phyloP scores from a whole-genome alignment of 2,113 vertebrate genomes.

The Polypterus bichir region DNA sequence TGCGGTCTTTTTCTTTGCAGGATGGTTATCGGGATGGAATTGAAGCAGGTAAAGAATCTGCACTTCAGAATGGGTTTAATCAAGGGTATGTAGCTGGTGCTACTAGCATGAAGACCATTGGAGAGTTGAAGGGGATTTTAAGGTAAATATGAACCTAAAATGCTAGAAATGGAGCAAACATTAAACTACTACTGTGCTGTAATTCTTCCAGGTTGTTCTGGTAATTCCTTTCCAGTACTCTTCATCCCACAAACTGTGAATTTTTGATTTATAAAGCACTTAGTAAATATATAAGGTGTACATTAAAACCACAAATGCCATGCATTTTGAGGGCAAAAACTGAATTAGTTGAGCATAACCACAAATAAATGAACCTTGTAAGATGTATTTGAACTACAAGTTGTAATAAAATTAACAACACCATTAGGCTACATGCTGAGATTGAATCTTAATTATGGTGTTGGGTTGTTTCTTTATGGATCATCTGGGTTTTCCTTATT shows the following conservation, averaged over 20 bases:
- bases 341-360: too few species aligned
- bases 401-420: too few species aligned
- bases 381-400: too few species aligned
- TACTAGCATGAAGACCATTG: slow-evolving; percentile 47
- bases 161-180: too few species aligned
- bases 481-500: too few species aligned
- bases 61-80: slow-evolving; percentile 74
- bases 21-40: slow-evolving; percentile 81
- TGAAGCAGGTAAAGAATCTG: slow-evolving; percentile 66
- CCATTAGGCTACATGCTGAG: too few species aligned
- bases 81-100: slow-evolving; percentile 68
- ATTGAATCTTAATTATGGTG: too few species aligned
- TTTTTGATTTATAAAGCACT: neutral
- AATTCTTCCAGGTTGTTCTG: neutral
- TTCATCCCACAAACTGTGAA: slow-evolving; percentile 1
- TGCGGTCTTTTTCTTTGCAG: slow-evolving; percentile 39
- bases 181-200: neutral
- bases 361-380: too few species aligned
- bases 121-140: slow-evolving; percentile 69
- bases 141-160: slow-evolving; percentile 48
- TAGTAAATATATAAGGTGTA: neutral
- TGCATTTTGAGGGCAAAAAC: neutral
- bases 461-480: too few species aligned
- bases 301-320: neutral
- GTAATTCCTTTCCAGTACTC: neutral